Conservation (phyloP, 1,140 invertebrate species). For the Bombus cullumanus region DNA sequence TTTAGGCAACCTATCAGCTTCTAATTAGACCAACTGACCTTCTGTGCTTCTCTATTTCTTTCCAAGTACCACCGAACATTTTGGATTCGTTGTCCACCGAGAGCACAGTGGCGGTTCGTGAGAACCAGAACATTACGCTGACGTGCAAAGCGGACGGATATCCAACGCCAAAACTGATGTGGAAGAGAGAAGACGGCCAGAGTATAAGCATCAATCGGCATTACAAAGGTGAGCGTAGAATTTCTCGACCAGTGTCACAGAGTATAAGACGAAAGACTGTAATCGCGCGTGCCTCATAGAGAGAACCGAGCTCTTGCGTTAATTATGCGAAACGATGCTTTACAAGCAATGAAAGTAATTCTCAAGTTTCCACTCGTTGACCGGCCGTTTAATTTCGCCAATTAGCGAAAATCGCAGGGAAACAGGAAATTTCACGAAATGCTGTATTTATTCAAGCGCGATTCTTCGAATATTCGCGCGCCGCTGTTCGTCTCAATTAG, state of each 20-base stretch:
- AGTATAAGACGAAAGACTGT: too few relatives aligned
- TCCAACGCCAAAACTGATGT: constrained; percentile 93
- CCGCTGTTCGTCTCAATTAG: constrained; percentile 14
- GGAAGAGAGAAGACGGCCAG: constrained; percentile 94
- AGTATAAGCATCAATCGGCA: constrained; percentile 90
- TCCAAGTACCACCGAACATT: constrained; percentile 94
- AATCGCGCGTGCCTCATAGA: too few relatives aligned
- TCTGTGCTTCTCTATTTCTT: constrained; percentile 56
- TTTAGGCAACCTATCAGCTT: neutral
- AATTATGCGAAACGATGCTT: neutral
- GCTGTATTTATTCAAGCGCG: neutral
- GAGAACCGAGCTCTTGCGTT: too few relatives aligned
- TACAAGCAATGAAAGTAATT: too few relatives aligned
- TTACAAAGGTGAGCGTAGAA: constrained; percentile 88
- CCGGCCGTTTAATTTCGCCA: constrained; percentile 11
- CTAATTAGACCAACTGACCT: neutral
- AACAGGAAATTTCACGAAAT: neutral
- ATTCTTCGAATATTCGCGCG: neutral
- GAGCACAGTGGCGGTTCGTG: constrained; percentile 93
- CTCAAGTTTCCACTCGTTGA: neutral
- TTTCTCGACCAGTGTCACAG: neutral
- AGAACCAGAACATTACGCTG: constrained; percentile 95
- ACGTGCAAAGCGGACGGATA: constrained; percentile 95
- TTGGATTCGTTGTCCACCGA: constrained; percentile 92
- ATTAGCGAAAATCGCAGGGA: constrained; percentile 14